A percentile compares a stretch with the other conserved stretches of the same genome.
phyloP scores from a whole-genome alignment of 2,888 invertebrate species.

The Acleris emargana region DNA sequence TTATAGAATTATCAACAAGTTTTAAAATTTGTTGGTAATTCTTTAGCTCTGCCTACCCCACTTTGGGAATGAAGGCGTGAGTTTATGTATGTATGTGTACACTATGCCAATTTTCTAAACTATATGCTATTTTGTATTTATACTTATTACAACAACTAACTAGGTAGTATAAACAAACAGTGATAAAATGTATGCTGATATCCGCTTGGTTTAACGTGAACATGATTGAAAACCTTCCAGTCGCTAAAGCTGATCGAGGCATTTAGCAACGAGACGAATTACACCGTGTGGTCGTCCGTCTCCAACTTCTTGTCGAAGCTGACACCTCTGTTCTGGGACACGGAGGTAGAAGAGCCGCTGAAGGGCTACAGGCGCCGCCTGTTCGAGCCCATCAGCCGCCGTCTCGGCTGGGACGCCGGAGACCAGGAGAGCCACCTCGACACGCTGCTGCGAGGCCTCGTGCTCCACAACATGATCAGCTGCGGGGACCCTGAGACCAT shows the following conservation, averaged over 20 bases:
- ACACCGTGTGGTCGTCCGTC: slow-evolving; percentile 96
- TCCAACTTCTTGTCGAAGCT: slow-evolving; percentile 91
- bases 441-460: slow-evolving; percentile 92
- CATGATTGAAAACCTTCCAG: slow-evolving; percentile 46
- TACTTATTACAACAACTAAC: too few species aligned
- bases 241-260: slow-evolving; percentile 92
- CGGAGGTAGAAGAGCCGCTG: slow-evolving; percentile 88
- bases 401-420: slow-evolving; percentile 93
- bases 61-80: too few species aligned
- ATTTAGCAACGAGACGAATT: slow-evolving; percentile 93
- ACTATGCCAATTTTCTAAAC: too few species aligned
- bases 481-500: slow-evolving; percentile 91
- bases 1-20: too few species aligned
- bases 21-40: too few species aligned
- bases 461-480: slow-evolving; percentile 91
- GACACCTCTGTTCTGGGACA: slow-evolving; percentile 90
- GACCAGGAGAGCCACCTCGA: slow-evolving; percentile 93
- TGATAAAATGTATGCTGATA: too few species aligned
- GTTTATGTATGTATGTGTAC: too few species aligned
- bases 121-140: too few species aligned
- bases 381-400: slow-evolving; percentile 87
- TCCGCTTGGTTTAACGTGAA: too few species aligned
- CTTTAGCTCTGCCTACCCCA: too few species aligned
- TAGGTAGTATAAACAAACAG: too few species aligned
- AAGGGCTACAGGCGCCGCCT: slow-evolving; percentile 90